Percentiles rank a stretch among this genome's conserved stretches.
phyloP scores from a whole-genome alignment of 2,113 vertebrate genomes.

The Tor tambroides region DNA sequence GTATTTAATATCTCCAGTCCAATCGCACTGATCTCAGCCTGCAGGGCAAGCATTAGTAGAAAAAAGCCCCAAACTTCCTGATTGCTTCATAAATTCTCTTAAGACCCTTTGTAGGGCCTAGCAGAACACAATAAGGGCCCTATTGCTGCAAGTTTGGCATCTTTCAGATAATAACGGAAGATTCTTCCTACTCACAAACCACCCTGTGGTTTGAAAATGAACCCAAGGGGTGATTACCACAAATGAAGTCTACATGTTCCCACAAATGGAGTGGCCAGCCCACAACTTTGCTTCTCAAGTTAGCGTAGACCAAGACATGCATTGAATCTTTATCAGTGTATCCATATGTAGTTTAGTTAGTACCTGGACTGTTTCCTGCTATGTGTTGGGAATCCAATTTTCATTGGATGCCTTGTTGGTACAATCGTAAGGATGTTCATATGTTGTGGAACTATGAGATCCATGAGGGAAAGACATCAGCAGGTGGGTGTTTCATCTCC shows the following conservation, averaged over 20 bases:
- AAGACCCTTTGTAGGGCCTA: constrained; percentile 67
- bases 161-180: constrained; percentile 58
- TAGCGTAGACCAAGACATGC: neutral
- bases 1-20: constrained; percentile 58
- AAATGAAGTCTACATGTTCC: constrained; percentile 66
- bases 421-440: neutral
- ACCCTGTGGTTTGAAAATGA: constrained; percentile 70
- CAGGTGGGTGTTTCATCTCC: neutral
- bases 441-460: neutral
- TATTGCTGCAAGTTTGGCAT: constrained; percentile 70
- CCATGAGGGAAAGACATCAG: neutral
- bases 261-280: constrained; percentile 54
- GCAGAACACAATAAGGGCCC: constrained; percentile 72
- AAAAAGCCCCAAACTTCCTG: constrained; percentile 52
- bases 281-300: neutral
- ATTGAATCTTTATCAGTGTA: neutral
- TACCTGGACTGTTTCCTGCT: neutral
- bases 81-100: constrained; percentile 60
- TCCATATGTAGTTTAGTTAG: neutral
- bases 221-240: constrained; percentile 68
- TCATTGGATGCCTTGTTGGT: neutral
- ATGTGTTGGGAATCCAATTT: neutral
- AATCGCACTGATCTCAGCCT: constrained; percentile 53
- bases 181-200: constrained; percentile 41
- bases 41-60: constrained; percentile 52